Evolutionary conservation across 2,797 vertebrate genomes (phyloP).

Genomic region (Takifugu rubripes): DNA sequence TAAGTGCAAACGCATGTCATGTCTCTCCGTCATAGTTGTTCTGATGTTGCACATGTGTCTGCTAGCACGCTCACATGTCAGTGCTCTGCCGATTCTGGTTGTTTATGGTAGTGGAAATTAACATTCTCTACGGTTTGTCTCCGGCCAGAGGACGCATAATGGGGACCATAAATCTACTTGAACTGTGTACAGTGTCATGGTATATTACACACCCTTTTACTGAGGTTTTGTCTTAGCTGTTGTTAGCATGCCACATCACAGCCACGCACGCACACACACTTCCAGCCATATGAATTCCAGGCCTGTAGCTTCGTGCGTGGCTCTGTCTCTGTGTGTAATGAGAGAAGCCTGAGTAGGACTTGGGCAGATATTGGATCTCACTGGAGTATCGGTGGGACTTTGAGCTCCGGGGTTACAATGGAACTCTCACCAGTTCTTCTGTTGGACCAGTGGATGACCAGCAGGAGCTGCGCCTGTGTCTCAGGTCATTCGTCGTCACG

Average conservation of each 20-base stretch:
- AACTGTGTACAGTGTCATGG: slow-evolving; percentile 47
- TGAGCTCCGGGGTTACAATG: slow-evolving; percentile 41
- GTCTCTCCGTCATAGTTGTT: slow-evolving; percentile 8
- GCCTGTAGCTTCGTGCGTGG: slow-evolving; percentile 39
- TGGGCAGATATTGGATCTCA: slow-evolving; percentile 60
- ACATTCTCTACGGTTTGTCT: slow-evolving; percentile 55
- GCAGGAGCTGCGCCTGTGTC: slow-evolving; percentile 51
- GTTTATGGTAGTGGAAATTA: slow-evolving; percentile 66
- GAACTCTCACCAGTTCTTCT: slow-evolving; percentile 44
- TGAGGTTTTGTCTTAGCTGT: slow-evolving; percentile 37
- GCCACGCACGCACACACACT: slow-evolving; percentile 17
- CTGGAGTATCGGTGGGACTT: slow-evolving; percentile 57
- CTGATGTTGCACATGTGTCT: slow-evolving; percentile 19
- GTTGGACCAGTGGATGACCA: slow-evolving; percentile 51
- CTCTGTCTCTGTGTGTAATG: slow-evolving; percentile 63
- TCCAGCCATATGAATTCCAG: slow-evolving; percentile 44
- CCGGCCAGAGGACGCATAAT: slow-evolving; percentile 41
- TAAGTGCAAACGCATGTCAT: slow-evolving; percentile 6
- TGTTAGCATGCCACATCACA: slow-evolving; percentile 44
- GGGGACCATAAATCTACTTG: slow-evolving; percentile 51
- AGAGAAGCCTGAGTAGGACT: slow-evolving; percentile 68
- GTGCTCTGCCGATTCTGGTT: slow-evolving; percentile 44
- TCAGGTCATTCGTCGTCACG: slow-evolving; percentile 60
- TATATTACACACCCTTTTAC: slow-evolving; percentile 53
- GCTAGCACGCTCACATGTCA: slow-evolving; percentile 39